Percentiles rank a stretch among this genome's conserved stretches.
phyloP scores from a whole-genome alignment of 2,888 invertebrate species.

The Drosophila formosana region DNA sequence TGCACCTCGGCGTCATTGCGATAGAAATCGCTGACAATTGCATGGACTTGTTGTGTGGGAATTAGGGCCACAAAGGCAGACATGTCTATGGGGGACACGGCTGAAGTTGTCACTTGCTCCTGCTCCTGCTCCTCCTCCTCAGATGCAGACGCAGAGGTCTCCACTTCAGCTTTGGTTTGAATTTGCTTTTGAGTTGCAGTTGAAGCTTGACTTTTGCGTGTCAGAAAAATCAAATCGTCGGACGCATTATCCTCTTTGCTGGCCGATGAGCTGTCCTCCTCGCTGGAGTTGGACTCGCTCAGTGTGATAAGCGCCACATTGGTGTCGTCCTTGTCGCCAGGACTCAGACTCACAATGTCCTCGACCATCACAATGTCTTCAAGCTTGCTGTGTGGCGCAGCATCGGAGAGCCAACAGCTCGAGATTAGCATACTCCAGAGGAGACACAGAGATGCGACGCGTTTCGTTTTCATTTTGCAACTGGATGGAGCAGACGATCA shows the following conservation, averaged over 20 bases:
- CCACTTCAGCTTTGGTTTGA: constrained; percentile 10
- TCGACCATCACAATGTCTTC: constrained; percentile 52
- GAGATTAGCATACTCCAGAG: constrained; percentile 21
- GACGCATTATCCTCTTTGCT: constrained; percentile 45
- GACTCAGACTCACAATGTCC: constrained; percentile 45
- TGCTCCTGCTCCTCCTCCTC: constrained; percentile 30
- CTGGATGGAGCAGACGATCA: constrained; percentile 21
- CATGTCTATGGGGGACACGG: constrained; percentile 76
- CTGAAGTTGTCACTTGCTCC: neutral
- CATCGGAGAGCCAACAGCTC: constrained; percentile 15
- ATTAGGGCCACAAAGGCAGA: constrained; percentile 82
- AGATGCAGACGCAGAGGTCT: constrained; percentile 7
- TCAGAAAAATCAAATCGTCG: constrained; percentile 82
- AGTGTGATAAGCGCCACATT: constrained; percentile 54
- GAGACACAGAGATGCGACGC: constrained; percentile 29
- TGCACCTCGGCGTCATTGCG: constrained; percentile 82
- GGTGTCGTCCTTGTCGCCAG: constrained; percentile 3
- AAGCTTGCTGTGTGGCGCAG: constrained; percentile 10
- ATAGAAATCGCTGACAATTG: constrained; percentile 80
- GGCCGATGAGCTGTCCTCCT: constrained; percentile 20
- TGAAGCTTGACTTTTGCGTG: constrained; percentile 42
- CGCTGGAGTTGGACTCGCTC: constrained; percentile 37
- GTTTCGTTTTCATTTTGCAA: constrained; percentile 44
- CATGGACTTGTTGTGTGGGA: constrained; percentile 78
- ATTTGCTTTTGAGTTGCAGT: neutral